Percentiles rank a stretch among this genome's conserved stretches.
Evolutionary conservation across 2,797 vertebrate species (phyloP).

Genomic region (Muscicapa comitata): DNA sequence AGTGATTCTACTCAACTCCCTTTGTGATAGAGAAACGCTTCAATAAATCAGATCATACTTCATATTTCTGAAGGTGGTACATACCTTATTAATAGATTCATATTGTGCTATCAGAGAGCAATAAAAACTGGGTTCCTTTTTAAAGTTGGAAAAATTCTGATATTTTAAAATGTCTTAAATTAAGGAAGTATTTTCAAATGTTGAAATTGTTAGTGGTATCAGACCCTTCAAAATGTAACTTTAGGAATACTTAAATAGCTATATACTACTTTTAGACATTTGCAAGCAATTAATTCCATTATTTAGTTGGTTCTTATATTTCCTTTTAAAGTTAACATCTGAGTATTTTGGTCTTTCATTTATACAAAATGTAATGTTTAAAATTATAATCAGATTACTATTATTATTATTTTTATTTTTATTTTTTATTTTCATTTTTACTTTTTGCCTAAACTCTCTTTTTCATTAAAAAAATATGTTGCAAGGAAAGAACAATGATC

Average conservation of each 20-base stretch:
- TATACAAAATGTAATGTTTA: not conserved
- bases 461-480: not conserved
- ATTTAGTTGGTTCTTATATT: not conserved
- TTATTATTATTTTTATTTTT: not conserved
- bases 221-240: not conserved
- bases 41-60: not conserved
- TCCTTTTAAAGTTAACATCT: not conserved
- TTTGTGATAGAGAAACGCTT: not conserved
- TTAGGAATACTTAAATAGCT: not conserved
- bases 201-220: not conserved
- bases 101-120: not conserved
- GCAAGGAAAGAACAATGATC: not conserved
- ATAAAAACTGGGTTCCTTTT: not conserved
- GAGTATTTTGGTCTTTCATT: not conserved
- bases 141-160: not conserved
- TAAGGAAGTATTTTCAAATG: not conserved
- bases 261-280: not conserved
- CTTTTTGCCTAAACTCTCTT: not conserved
- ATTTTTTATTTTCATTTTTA: not conserved
- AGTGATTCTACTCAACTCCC: not conserved
- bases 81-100: not conserved
- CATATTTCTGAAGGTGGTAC: not conserved
- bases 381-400: not conserved
- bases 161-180: not conserved
- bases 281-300: not conserved